Evolutionary conservation across 2,113 vertebrate species (phyloP).

Genomic region (Pomatorhinus ruficollis): DNA sequence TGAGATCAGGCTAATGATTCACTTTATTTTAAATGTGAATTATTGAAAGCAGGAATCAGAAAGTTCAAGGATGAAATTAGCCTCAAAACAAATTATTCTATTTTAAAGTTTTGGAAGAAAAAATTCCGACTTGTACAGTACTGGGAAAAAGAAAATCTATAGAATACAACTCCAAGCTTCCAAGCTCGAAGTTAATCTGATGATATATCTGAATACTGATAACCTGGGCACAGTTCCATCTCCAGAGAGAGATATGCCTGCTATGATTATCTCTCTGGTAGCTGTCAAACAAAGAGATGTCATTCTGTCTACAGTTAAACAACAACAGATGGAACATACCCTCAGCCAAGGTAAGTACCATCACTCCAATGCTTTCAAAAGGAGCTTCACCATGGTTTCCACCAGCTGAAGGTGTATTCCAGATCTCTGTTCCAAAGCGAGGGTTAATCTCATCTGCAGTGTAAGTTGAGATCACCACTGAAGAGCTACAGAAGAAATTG

Average conservation of each 20-base stretch:
- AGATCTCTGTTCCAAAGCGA: neutral
- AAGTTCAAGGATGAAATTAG: conserved; percentile 49
- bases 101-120: conserved; percentile 23
- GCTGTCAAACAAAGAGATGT: conserved; percentile 63
- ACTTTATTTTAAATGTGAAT: conserved; percentile 50
- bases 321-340: conserved; percentile 63
- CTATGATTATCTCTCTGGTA: conserved; percentile 66
- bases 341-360: conserved; percentile 63
- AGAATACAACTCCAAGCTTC: conserved; percentile 2
- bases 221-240: conserved; percentile 52
- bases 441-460: conserved; percentile 13
- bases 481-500: neutral
- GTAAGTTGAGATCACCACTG: neutral
- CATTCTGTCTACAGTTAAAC: conserved; percentile 66
- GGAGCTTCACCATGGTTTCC: neutral
- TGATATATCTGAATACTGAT: conserved; percentile 56
- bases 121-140: neutral
- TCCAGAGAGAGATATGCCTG: conserved; percentile 52
- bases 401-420: conserved; percentile 17
- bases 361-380: conserved; percentile 31
- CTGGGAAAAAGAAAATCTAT: neutral
- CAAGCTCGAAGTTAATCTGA: conserved; percentile 35
- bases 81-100: conserved; percentile 54
- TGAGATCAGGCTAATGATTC: conserved; percentile 53
- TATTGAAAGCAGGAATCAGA: conserved; percentile 54